Conservation (phyloP, 2,113 vertebrate genomes). For the Bothrops jararaca region DNA sequence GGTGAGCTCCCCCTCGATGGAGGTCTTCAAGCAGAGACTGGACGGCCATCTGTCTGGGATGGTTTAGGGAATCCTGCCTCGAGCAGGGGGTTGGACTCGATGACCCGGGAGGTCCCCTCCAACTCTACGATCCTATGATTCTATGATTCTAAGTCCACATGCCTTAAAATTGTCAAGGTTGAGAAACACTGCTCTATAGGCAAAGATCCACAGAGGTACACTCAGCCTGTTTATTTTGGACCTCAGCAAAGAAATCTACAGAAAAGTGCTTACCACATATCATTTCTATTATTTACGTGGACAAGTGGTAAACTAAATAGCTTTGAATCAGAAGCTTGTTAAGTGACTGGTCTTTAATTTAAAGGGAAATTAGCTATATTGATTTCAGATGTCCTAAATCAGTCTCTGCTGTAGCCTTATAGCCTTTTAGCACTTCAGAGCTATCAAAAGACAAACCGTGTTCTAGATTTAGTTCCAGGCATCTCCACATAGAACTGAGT, state of each 20-base stretch:
- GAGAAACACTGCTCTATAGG: too few relatives aligned
- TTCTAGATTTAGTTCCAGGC: background rate
- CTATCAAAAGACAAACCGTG: background rate
- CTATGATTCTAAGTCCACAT: too few relatives aligned
- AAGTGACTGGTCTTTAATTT: background rate
- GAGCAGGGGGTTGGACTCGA: too few relatives aligned
- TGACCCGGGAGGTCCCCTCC: too few relatives aligned
- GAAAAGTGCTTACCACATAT: background rate
- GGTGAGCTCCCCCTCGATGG: too few relatives aligned
- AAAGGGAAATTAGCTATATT: background rate
- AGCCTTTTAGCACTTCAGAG: background rate
- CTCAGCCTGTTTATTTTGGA: background rate
- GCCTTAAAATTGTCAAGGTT: too few relatives aligned
- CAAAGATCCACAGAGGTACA: background rate
- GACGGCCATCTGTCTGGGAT: too few relatives aligned
- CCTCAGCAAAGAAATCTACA: background rate
- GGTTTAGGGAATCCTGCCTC: too few relatives aligned
- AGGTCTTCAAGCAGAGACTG: too few relatives aligned
- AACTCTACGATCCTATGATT: too few relatives aligned
- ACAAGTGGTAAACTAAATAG: background rate
- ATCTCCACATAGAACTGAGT: background rate
- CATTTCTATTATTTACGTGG: background rate
- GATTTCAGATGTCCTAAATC: background rate
- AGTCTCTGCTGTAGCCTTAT: background rate
- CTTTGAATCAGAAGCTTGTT: background rate